These are phyloP conservation scores for Syrista parreyssii DNA, from an alignment of 2,888 invertebrate genomes.

Conservation along the genomic window DNA sequence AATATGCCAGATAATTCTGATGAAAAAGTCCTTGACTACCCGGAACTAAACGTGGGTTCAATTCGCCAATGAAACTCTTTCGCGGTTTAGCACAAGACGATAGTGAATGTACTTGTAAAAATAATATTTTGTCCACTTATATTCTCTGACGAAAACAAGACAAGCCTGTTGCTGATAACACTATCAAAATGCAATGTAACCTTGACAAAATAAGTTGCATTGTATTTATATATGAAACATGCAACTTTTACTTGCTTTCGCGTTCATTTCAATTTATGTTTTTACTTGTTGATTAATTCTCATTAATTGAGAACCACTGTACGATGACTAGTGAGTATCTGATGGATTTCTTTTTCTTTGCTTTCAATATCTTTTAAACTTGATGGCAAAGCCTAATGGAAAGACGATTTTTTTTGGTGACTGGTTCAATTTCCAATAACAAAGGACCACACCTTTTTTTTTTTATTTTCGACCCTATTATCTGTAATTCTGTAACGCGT, in stretches of 20 bases:
- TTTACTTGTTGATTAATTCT: background rate
- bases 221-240: background rate
- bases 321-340: background rate
- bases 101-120: background rate
- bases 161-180: background rate
- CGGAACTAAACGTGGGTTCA: background rate
- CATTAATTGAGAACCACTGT: background rate
- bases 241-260: background rate
- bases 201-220: background rate
- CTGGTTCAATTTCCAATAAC: background rate
- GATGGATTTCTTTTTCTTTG: background rate
- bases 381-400: background rate
- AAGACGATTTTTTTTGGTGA: background rate
- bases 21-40: background rate
- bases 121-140: background rate
- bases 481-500: background rate
- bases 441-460: background rate
- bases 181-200: background rate
- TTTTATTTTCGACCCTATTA: background rate
- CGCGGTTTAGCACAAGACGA: background rate
- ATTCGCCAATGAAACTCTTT: background rate
- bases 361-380: background rate
- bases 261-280: background rate
- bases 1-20: background rate
- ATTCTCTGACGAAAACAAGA: background rate